Evolutionary conservation across 2,113 vertebrate genomes (phyloP), one percentile per base, ranked within the genome.

Genomic region (Elephantulus edwardii): DNA sequence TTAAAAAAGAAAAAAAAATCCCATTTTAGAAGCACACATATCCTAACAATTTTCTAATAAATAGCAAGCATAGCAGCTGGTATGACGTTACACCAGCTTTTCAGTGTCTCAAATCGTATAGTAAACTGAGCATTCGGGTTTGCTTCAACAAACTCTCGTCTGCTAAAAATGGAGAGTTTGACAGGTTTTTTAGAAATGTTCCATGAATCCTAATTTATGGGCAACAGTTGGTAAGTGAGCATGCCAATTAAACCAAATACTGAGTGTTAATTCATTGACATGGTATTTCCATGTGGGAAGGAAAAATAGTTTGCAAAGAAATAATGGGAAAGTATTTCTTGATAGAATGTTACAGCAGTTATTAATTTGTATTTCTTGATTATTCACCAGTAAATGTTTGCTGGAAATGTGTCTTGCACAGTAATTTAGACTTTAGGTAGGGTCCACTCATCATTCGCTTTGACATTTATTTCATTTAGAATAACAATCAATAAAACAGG

Each of bases 401-500:
- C 90, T 75, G 88, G 94, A 48, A 88, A 93, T 82, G 46, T 83
- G 44, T 86, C 83, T 91, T 81, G 13, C 50, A 40, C 62, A 80
- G 48, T 78, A 78, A 95, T 96, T 92, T 86, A 87, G 40, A 88
- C 62, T 60, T 97, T 83, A 93, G 80, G 86, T 89, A 92, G 77
- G 52, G 62, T 33, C 95, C 86, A 60, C 85, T 96, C 35, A 71
- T 79, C 93, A 86, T 90, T 95, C 80, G 22, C 44, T 78, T 93
- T 88, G 94, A 88, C 95, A 96, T 84, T 95, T 96, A 93, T 94
- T 97, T 96, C 90, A 96, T 95, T 97, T 96, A 95, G 72, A 93
- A 91, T 86, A 96, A 95, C 90, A 95, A 90, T 92, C 93, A 92
- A 62, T 82, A 94, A 81, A 96, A 93, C 62, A 94, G 95, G 93